Base-by-base conservation (phyloP, 2,797 vertebrate genomes). In the Gambusia yucatana region DNA sequence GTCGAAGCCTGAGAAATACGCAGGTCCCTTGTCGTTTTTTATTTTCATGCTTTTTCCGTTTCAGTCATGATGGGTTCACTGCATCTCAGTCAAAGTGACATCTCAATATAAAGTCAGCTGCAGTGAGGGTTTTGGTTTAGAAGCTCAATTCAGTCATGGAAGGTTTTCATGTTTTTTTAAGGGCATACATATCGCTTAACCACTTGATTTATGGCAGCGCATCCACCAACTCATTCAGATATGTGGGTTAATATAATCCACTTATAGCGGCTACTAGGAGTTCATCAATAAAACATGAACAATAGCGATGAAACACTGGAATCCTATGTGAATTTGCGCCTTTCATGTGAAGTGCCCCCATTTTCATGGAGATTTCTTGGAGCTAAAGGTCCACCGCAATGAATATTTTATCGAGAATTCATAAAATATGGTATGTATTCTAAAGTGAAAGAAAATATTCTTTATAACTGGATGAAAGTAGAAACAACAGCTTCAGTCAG, bases 281-380 rank as follows among this genome's bases (percentile, higher is more conserved):
- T 48, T 84, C 81, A 90, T 95, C 85, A 92, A 92, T 94, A 90
- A 94, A 92, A 89, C 86, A 94, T 89, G 74, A 72, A 47, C 7
- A 3, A 3, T 33, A 39, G 82, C 76, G 76, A 83, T 77, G 76
- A 88, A 82, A 86, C 75, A 84, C 61, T 20, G 74, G 78, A 85
- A 72, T 90, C 86, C 90, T 78, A 76, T 84, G 85, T 80, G 90
- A 87, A 59, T 87, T 28, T 78, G 20, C 47, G 77, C 75, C 81
- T 63, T 78, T 73, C 55, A 47, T 86, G 77, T 87, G 82, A 59
- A 73, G 13, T 16, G 16, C 28, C 69, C 69, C 78, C 79, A 84
- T 78, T 52, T 77, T 30, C 46, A 28, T 75, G 67, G 47, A 83
- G 72, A 86, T 70, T 1, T 69, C 14, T n/a, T 22, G 6, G 63